Base-by-base conservation (phyloP, 1,140 invertebrate genomes). In the Lordiphosa mommai region DNA sequence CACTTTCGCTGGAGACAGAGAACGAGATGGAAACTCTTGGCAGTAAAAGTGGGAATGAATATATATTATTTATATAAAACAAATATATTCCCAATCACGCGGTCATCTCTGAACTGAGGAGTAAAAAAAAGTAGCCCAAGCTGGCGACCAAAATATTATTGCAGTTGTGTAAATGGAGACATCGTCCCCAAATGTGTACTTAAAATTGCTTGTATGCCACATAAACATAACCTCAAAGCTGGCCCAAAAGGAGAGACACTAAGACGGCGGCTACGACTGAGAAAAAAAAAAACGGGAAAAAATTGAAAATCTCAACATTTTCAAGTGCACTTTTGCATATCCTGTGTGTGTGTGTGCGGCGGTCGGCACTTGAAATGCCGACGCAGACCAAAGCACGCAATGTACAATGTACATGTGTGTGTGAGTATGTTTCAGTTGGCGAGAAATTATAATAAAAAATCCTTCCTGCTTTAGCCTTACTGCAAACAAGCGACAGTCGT, bases 241-340 rank as follows among this genome's bases (percentile, higher is more conserved):
- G 38, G 23, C 6, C 60, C 61, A 57, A 71, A 60, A 30, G 57
- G 40, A 46, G 13, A 44, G 13, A 50, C 38, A 43, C 43, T 57
- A 5, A 13, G 29, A 14, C 12, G 27, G 16, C 12, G 23, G 13
- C 29, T n/a, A 7, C 13, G 30, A 27, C 16, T 23, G 34, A 16
- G 56, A 50, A 10, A 7, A 20, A 43, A n/a, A 8, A 9, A 9
- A 30, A 34, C 36, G 52, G 33, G 13, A 47, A 14, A 36, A 17
- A 40, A n/a, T n/a, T n/a, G 57, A 61, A 66, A 66, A 63, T 41
- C 37, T 1, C 44, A 66, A 29, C 41, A 53, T 50, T 65, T 63
- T 80, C 76, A 59, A 80, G 74, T 74, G 77, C 74, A 80, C 74
- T 80, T 80, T 82, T 80, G 71, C 77, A 80, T 84, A 50, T 82